Evolutionary conservation across 2,797 vertebrate species (phyloP).

Genomic region (Labroides dimidiatus): DNA sequence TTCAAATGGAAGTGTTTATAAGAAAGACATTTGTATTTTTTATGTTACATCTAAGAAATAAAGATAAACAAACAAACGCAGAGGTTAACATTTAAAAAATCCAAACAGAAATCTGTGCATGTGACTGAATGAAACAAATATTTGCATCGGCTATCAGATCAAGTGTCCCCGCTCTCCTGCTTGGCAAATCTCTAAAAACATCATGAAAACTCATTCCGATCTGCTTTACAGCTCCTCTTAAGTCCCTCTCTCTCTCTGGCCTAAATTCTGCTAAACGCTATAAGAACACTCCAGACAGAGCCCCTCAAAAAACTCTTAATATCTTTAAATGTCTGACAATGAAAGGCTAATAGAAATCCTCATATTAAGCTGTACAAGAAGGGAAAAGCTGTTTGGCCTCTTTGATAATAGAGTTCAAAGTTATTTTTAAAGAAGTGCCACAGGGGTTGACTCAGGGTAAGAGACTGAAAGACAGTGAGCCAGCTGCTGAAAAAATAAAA

Average conservation of each 20-base stretch:
- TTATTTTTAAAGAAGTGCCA: conserved; percentile 20
- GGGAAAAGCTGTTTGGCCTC: conserved; percentile 36
- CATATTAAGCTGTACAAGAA: conserved; percentile 32
- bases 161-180: conserved; percentile 30
- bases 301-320: conserved; percentile 27
- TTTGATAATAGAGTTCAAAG: conserved; percentile 50
- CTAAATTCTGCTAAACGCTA: conserved; percentile 54
- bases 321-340: conserved; percentile 57
- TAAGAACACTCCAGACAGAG: conserved; percentile 40
- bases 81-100: conserved; percentile 2
- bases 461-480: conserved; percentile 35
- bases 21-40: background rate
- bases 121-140: conserved; percentile 32
- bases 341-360: conserved; percentile 57
- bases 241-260: conserved; percentile 43
- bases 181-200: conserved; percentile 48
- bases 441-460: conserved; percentile 45
- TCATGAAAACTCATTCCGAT: conserved; percentile 52
- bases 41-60: background rate
- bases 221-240: conserved; percentile 53
- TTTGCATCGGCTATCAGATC: conserved; percentile 41
- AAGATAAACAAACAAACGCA: too few species aligned
- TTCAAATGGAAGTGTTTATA: too few species aligned
- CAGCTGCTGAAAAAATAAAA: conserved; percentile 23
- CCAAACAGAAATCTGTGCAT: conserved; percentile 29